Evolutionary conservation across 2,113 vertebrate genomes (phyloP), one percentile per base, ranked within the genome.

Genomic region (Ceyx margarethae): DNA sequence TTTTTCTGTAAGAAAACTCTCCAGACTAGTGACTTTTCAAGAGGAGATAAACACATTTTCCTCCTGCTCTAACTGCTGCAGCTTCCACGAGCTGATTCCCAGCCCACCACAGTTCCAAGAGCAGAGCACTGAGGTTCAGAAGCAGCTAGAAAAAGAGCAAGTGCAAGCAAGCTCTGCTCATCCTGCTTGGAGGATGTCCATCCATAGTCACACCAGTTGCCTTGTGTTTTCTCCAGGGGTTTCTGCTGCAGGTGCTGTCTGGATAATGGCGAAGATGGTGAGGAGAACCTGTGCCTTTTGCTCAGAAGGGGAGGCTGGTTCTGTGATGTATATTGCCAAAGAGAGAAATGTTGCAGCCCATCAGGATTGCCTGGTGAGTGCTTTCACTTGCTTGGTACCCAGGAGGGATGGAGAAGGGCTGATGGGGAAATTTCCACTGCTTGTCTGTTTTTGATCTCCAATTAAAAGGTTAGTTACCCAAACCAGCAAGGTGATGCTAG

Each of bases 291-390:
- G 97, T 94, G 97, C 96, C 0, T 95, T 97, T 66, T 98, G 97
- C 77, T 93, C 96, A 3, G 82, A 95, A 42, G 94, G 71, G 72
- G 89, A 94, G 21, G 94, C 96, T 1, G 90, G 78, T 54, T 95
- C 95, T 54, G 74, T 97, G 8, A 95, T 98, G 83, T 98, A 98
- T 18, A 75, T 97, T 18, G 95, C 97, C 85, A 91, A 85, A 81
- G 94, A 95, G 87, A 62, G 72, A 50, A 92, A 97, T 29, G 89
- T 97, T 93, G 97, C 96, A 92, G 97, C 95, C 87, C 98, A 98
- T 93, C 97, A 95, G 90, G 93, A 97, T 29, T 98, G 98, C 89
- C 95, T 98, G 97, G 97, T 98, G 96, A 98, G 97, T 96, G 26
- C 51, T 84, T 80, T 65, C 20, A 21, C 62, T 40, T 46, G 46